Conservation (phyloP, 2,888 invertebrate genomes). For the Nowickia ferox region DNA sequence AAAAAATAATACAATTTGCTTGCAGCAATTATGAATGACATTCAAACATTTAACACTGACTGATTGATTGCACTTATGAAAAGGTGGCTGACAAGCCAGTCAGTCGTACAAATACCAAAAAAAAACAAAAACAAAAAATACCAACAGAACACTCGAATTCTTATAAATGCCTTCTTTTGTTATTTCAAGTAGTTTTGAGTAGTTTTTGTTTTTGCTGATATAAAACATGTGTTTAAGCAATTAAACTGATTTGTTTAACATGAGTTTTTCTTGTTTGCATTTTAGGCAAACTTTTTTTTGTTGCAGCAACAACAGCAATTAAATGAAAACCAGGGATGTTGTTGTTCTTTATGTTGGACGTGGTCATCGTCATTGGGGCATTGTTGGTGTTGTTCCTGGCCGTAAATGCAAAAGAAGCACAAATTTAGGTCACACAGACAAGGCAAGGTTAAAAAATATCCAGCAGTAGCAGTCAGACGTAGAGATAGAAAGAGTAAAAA, state of each 20-base stretch:
- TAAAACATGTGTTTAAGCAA: conserved; percentile 20
- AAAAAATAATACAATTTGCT: background rate
- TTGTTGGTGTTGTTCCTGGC: conserved; percentile 33
- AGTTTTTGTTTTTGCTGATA: conserved; percentile 1
- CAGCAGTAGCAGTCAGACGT: conserved; percentile 1
- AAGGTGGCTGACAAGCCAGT: conserved; percentile 48
- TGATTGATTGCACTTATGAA: conserved; percentile 55
- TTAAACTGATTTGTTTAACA: background rate
- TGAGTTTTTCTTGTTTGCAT: conserved; percentile 4
- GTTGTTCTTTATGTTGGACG: conserved; percentile 16
- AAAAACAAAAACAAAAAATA: background rate
- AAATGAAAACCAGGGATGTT: conserved; percentile 45
- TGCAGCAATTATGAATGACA: conserved; percentile 35
- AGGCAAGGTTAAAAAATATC: conserved; percentile 55
- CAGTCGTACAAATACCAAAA: background rate
- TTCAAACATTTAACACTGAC: conserved; percentile 39
- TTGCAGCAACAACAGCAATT: conserved; percentile 15
- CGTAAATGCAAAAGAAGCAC: conserved; percentile 24
- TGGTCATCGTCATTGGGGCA: conserved; percentile 12
- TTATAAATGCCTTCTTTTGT: conserved; percentile 61
- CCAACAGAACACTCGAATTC: conserved; percentile 52
- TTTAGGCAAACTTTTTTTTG: conserved; percentile 10
- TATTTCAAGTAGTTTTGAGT: conserved; percentile 12
- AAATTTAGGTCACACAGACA: conserved; percentile 54
- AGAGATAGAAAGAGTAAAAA: background rate